Evolutionary conservation across 2,113 vertebrate genomes (phyloP), one percentile per base, ranked within the genome.

Genomic region (Neofelis nebulosa): DNA sequence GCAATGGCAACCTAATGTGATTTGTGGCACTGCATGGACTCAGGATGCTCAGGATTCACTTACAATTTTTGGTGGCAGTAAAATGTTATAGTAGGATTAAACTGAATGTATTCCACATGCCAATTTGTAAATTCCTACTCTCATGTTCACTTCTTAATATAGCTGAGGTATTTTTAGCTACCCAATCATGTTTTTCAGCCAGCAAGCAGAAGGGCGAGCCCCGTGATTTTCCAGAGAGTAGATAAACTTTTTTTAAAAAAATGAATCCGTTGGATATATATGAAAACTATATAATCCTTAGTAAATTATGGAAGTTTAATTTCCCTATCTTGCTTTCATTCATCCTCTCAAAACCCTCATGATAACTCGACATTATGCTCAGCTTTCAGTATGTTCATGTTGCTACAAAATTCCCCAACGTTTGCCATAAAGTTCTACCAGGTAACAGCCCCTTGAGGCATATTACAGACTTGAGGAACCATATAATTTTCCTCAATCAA

Each of bases 281-380:
- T 57, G 27, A 69, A 96, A 89, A 76, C 1, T 74, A 2, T 29
- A 86, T 36, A 2, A 95, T 71, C 48, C 4, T 76, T 84, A 50
- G 19, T 50, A 91, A 95, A 78, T 81, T 91, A 57, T 45, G 0
- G 84, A 87, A n/a, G 1, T 74, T 93, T 93, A 73, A 89, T 81
- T 95, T 93, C 10, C 74, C 91, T 85, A 33, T 76, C 7, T 66
- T 92, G 15, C 38, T 93, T 87, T 91, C 45, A 91, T 84, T 80
- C 36, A 80, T 89, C 14, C 69, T 91, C 69, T 96, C 21, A 66
- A 18, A 8, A 33, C 16, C 11, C 11, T 95, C 50, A 21, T 52
- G 45, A 69, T 25, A 93, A 41, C 36, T 76, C 15, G 2, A 36
- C 19, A 61, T 61, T 82, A 36, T 45, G 91, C 25, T 92, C 50